Percentiles rank a stretch among this genome's conserved stretches.
phyloP scores from a whole-genome alignment of 1,140 invertebrate genomes.

The Trichogramma pretiosum region DNA sequence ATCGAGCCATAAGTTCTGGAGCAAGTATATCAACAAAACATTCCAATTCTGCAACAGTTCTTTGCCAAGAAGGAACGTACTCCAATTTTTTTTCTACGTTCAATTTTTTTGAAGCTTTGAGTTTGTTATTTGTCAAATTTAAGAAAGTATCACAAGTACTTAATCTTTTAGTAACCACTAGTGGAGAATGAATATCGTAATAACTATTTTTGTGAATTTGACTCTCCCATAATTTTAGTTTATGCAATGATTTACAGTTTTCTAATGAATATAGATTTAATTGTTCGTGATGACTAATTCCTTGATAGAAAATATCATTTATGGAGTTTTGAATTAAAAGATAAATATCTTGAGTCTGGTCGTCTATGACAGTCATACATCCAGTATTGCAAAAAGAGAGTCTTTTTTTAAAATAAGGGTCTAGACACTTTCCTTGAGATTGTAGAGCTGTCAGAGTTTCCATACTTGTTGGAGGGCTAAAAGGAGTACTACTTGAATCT shows the following conservation, averaged over 20 bases:
- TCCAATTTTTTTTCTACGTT: not conserved
- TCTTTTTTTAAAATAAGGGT: slow-evolving; percentile 32
- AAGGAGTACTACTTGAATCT: slow-evolving; percentile 32
- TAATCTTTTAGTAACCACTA: slow-evolving; percentile 9
- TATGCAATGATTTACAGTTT: slow-evolving; percentile 27
- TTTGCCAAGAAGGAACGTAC: slow-evolving; percentile 27
- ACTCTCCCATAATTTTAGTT: slow-evolving; percentile 29
- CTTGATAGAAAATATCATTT: slow-evolving; percentile 41
- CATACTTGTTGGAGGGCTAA: slow-evolving; percentile 27
- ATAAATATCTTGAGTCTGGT: slow-evolving; percentile 21
- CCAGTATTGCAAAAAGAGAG: slow-evolving; percentile 32
- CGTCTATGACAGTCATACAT: slow-evolving; percentile 22
- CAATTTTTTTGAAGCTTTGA: slow-evolving; percentile 7
- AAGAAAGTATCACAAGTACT: slow-evolving; percentile 9
- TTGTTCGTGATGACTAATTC: slow-evolving; percentile 28
- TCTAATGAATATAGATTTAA: slow-evolving; percentile 26
- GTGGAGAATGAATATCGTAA: slow-evolving; percentile 2
- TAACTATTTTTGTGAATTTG: slow-evolving; percentile 3
- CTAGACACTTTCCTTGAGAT: slow-evolving; percentile 33
- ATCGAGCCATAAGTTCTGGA: slow-evolving; percentile 33
- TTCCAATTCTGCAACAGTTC: slow-evolving; percentile 30
- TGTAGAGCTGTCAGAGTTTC: slow-evolving; percentile 30
- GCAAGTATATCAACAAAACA: slow-evolving; percentile 36
- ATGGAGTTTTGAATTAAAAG: slow-evolving; percentile 38
- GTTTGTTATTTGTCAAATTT: slow-evolving; percentile 30